Percentiles rank a stretch among this genome's conserved stretches.
Conservation (phyloP, 2,113 vertebrate species). For the Sebastes schlegelii region DNA sequence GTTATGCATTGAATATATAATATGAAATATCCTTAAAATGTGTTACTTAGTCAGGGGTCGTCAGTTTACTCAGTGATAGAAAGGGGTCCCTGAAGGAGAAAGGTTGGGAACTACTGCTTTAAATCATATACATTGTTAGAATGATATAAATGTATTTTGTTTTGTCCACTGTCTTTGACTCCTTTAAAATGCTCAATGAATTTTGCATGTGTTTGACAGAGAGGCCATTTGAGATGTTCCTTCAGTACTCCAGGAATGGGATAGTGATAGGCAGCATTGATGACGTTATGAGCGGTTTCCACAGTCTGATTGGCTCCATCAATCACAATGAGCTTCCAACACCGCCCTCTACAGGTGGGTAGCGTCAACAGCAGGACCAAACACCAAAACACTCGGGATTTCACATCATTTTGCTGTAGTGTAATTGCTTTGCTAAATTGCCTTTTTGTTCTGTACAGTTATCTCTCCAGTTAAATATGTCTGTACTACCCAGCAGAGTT, state of each 20-base stretch:
- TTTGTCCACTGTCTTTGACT: neutral
- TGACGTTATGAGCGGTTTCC: slow-evolving; percentile 91
- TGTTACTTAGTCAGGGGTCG: no score
- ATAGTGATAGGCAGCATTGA: slow-evolving; percentile 91
- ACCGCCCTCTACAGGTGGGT: slow-evolving; percentile 88
- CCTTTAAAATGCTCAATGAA: neutral
- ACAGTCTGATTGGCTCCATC: slow-evolving; percentile 89
- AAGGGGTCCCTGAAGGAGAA: no score
- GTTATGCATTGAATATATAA: no score
- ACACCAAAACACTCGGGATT: neutral
- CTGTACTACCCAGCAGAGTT: slow-evolving; percentile 7
- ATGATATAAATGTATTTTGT: neutral
- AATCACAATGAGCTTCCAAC: slow-evolving; percentile 84
- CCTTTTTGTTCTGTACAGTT: slow-evolving; percentile 4
- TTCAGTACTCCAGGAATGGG: slow-evolving; percentile 88
- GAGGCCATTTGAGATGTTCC: slow-evolving; percentile 86
- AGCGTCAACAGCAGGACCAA: neutral
- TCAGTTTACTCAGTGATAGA: no score
- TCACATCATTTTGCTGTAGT: neutral
- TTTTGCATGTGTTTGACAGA: slow-evolving; percentile 77
- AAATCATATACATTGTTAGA: neutral
- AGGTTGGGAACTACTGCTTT: no score
- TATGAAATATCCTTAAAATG: no score
- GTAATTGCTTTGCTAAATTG: slow-evolving; percentile 19
- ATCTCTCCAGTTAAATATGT: slow-evolving; percentile 2